phyloP scores from a whole-genome alignment of 2,888 invertebrate genomes.

The Drosophila borborema region DNA sequence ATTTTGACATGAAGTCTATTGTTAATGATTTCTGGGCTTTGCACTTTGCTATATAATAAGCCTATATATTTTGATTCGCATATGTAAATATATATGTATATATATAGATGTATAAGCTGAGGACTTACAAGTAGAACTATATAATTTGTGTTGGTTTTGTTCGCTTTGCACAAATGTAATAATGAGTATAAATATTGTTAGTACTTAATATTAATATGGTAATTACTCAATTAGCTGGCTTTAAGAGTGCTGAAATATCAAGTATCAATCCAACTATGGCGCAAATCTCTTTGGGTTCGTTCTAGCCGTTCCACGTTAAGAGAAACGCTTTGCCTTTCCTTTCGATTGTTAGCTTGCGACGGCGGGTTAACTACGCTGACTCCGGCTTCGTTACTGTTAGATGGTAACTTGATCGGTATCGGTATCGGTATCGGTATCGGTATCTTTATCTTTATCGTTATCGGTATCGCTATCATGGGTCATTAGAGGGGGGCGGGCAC shows the following conservation, averaged over 20 bases:
- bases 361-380: conserved; percentile 59
- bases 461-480: conserved; percentile 32
- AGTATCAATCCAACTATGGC: conserved; percentile 64
- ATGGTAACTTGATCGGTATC: conserved; percentile 11
- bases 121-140: conserved; percentile 25
- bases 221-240: conserved; percentile 30
- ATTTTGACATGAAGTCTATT: conserved; percentile 61
- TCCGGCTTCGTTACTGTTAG: conserved; percentile 14
- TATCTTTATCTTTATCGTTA: conserved; percentile 16
- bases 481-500: conserved; percentile 30
- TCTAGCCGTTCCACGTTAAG: conserved; percentile 18
- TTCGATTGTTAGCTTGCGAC: conserved; percentile 37
- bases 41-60: conserved; percentile 3
- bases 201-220: conserved; percentile 34
- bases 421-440: conserved; percentile 22
- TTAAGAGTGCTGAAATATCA: conserved; percentile 39
- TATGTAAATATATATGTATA: conserved; percentile 9
- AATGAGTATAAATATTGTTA: conserved; percentile 17
- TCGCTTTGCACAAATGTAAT: conserved; percentile 18
- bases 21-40: conserved; percentile 14
- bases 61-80: conserved; percentile 44
- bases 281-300: conserved; percentile 60
- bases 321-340: conserved; percentile 32
- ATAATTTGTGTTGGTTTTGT: conserved; percentile 5
- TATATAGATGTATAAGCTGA: conserved; percentile 22